phyloP scores from a whole-genome alignment of 2,888 invertebrate genomes.

The Drosophila pseudotalamancana region DNA sequence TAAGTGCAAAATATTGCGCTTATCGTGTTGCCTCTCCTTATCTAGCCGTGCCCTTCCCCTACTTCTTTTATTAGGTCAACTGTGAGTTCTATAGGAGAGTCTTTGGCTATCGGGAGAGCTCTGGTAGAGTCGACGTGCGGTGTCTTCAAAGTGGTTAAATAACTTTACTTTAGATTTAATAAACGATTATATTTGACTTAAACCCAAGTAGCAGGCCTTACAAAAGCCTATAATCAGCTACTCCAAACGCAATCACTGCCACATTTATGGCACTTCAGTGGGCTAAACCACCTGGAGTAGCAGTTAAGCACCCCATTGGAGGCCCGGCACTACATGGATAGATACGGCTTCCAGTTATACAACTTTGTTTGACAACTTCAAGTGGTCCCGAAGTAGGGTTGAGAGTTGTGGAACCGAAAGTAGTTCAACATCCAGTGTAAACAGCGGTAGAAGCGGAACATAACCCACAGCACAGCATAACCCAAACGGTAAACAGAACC shows the following conservation, averaged over 20 bases:
- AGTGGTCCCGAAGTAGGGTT: conserved; percentile 38
- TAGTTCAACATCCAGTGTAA: conserved; percentile 69
- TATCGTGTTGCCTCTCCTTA: conserved; percentile 10
- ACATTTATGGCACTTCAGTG: conserved; percentile 62
- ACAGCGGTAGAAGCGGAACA: conserved; percentile 38
- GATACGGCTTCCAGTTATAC: conserved; percentile 60
- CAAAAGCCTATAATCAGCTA: conserved; percentile 48
- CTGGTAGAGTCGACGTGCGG: conserved; percentile 29
- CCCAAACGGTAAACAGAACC: conserved; percentile 20
- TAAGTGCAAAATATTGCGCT: conserved; percentile 1
- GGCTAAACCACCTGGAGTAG: conserved; percentile 49
- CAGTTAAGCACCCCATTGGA: conserved; percentile 14
- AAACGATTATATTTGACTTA: conserved; percentile 74
- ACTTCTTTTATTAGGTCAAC: conserved; percentile 52
- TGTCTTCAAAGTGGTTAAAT: conserved; percentile 63
- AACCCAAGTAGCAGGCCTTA: conserved; percentile 56
- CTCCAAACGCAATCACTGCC: conserved; percentile 64
- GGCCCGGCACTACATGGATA: neutral
- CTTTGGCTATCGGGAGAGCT: neutral
- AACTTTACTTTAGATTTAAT: conserved; percentile 77
- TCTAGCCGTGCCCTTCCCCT: conserved; percentile 34
- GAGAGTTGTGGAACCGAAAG: conserved; percentile 38
- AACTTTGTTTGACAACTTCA: conserved; percentile 66
- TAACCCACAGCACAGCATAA: conserved; percentile 21
- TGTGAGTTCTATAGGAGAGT: neutral